Base-by-base conservation (phyloP, 2,113 vertebrate species). In the Nothocercus nigrocapillus region DNA sequence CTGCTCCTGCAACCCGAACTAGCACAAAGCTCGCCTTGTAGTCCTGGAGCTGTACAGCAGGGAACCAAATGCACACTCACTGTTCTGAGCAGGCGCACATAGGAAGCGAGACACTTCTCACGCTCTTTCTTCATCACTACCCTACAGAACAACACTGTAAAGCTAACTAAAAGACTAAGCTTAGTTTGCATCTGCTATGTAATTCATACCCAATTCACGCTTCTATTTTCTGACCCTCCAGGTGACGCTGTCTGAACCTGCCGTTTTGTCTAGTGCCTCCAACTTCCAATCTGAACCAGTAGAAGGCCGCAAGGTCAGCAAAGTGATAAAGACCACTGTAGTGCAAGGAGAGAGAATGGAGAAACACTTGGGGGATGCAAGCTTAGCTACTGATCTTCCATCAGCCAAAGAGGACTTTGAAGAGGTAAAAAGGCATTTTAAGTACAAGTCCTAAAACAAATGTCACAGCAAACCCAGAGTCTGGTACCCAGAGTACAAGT, bases 381-480 rank as follows among this genome's bases (percentile, higher is more conserved):
- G 98, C 9, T 96, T 99, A 98, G 98, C 99, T 88, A 94, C 97
- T 84, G 99, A 99, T 87, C 99, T 99, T 69, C 99, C 99, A 1
- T 99, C 99, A 84, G 99, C 99, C 98, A 98, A 98, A 98, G 99
- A 99, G 85, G 99, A 99, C 98, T 99, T 99, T 91, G 98, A 99
- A 98, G 98, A 99, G 99, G 99, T 99, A 97, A 84, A 42, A 83
- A 63, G 19, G 9, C 53, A 72, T 38, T 80, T 40, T 4, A 2
- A 24, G 17, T n/a, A 4, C 2, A 54, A 75, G 16, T 49, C 21
- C 18, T 62, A 14, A 20, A 68, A 25, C 5, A 5, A 20, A 30
- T 0, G 4, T 45, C 4, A 1, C 10, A 64, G 25, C 14, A 4
- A 4, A 7, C 2, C 5, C 16, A 5, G 63, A 32, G 28, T 36